A percentile compares a stretch with the other conserved stretches of the same genome.
These are phyloP conservation scores for Perdita meconis DNA, from an alignment of 2,888 invertebrate genomes.

Conservation along the genomic window DNA sequence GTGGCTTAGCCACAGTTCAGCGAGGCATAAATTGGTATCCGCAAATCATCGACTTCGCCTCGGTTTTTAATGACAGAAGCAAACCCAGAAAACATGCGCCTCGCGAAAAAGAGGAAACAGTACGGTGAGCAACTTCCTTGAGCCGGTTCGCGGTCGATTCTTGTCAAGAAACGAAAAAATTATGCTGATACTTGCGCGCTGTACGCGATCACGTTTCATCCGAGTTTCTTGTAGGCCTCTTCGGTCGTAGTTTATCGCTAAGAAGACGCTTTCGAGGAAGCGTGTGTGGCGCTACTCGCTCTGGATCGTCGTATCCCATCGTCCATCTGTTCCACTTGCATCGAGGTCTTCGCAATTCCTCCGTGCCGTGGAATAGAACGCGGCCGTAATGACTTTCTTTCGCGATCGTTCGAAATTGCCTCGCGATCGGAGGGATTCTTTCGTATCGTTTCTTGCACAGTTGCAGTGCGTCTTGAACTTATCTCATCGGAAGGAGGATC, in stretches of 20 bases:
- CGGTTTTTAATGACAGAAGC: background rate
- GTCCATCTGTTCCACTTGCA: constrained; percentile 37
- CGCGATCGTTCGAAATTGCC: constrained; percentile 13
- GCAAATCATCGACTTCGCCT: background rate
- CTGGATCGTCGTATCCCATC: constrained; percentile 36
- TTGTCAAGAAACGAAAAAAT: constrained; percentile 17
- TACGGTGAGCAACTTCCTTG: constrained; percentile 29
- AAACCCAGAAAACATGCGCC: background rate
- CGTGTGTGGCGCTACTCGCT: constrained; percentile 11
- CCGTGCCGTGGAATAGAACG: constrained; percentile 11
- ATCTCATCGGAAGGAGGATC: background rate
- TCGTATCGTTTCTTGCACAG: background rate
- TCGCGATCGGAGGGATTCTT: constrained; percentile 4
- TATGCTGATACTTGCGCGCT: constrained; percentile 29
- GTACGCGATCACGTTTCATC: constrained; percentile 32
- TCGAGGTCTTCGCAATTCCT: constrained; percentile 21
- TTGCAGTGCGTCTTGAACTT: background rate
- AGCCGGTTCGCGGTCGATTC: constrained; percentile 9
- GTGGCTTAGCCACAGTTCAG: background rate
- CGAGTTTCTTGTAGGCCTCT: constrained; percentile 25
- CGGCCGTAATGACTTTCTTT: constrained; percentile 33
- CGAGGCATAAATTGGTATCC: background rate
- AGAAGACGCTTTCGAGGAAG: constrained; percentile 10
- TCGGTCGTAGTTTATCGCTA: constrained; percentile 19
- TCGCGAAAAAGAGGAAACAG: background rate